Evolutionary conservation across 2,888 invertebrate species (phyloP).

Genomic region (Epinotia brunnichana): DNA sequence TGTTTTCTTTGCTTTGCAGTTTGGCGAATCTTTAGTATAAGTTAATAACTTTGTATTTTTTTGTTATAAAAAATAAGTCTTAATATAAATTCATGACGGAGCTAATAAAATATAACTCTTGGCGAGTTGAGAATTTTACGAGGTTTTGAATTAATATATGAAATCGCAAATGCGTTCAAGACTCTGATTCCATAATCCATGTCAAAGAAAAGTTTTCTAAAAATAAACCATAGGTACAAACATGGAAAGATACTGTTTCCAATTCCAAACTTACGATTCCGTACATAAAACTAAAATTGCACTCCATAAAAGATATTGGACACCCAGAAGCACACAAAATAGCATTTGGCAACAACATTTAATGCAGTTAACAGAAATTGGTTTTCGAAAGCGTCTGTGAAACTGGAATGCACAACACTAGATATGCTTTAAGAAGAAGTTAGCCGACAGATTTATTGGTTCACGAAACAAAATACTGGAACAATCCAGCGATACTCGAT

Average conservation of each 20-base stretch:
- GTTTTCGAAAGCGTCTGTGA: conserved; percentile 72
- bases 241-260: not conserved
- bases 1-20: no score
- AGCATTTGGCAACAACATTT: conserved; percentile 79
- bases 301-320: conserved; percentile 51
- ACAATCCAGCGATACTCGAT: conserved; percentile 63
- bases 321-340: conserved; percentile 58
- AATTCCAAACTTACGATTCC: conserved; percentile 16
- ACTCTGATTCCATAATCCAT: not conserved
- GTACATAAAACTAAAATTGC: conserved; percentile 40
- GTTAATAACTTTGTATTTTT: no score
- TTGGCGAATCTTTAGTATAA: no score
- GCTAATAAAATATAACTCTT: not conserved
- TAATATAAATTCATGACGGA: no score
- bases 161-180: conserved; percentile 1
- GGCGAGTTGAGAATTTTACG: not conserved
- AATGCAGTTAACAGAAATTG: conserved; percentile 78
- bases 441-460: conserved; percentile 80
- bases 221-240: not conserved
- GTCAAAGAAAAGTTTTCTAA: not conserved
- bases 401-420: conserved; percentile 70
- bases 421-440: conserved; percentile 77
- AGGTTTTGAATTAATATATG: not conserved
- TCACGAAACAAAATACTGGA: conserved; percentile 69
- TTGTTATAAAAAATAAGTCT: no score